Evolutionary conservation across 2,113 vertebrate genomes (phyloP), one percentile per base, ranked within the genome.

Genomic region (Xenopus laevis): DNA sequence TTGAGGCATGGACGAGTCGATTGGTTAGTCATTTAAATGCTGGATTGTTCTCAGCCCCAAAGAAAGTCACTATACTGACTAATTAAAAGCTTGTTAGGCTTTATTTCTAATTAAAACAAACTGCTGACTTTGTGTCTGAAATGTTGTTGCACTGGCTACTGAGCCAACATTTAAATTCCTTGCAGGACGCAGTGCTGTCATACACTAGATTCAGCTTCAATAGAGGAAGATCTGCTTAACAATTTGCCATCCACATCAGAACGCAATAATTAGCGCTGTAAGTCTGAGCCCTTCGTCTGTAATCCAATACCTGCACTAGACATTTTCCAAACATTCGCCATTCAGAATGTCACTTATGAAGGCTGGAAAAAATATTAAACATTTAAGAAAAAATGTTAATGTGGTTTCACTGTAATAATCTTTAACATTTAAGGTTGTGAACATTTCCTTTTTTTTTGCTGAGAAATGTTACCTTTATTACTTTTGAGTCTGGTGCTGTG

Each of bases 71-170:
- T 65, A 20, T 40, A 72, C 44, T 33, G 50, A 69, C 73, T 69
- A 69, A 69, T 70, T 76, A 69, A 69, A 76, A 55, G 0, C 59
- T 57, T 69, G 57, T 67, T 46, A 64, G 66, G 55, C 59, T 62
- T 55, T 45, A 60, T 61, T 75, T 62, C 65, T 68, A 57, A 70
- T 76, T 76, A 70, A 27, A 55, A 64, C 1, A 68, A 64, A 23
- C n/a, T 76, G 73, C 73, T 76, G 67, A 69, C 59, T 63, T 52
- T 50, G 21, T 55, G 59, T 76, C 66, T 57, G 59, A 55, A 58
- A 69, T 46, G 69, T 68, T 57, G 47, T 30, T 64, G 73, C 59
- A 57, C 47, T 62, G 18, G 53, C 45, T 67, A 76, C 66, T 45
- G 53, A 76, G 65, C 62, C 57, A 67, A 67, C n/a, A 73, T 61